A percentile compares a stretch with the other conserved stretches of the same genome.
phyloP scores from a whole-genome alignment of 2,113 vertebrate genomes.

The Redunca redunca region DNA sequence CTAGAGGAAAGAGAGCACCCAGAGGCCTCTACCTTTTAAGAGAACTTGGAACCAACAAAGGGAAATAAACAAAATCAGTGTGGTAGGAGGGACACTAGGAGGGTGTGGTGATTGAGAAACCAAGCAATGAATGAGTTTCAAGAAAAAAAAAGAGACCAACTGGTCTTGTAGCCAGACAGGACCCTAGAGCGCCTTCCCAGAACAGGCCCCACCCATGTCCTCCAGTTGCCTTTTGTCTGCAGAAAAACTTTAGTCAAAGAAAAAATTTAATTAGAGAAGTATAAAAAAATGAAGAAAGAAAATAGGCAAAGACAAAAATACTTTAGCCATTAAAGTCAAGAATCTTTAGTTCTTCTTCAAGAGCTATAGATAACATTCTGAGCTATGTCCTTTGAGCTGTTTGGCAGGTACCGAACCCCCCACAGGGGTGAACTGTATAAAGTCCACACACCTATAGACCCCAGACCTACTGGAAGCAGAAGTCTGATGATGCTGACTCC shows the following conservation, averaged over 20 bases:
- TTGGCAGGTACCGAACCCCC: not conserved
- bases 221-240: not conserved
- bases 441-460: rapidly evolving
- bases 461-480: not conserved
- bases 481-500: not conserved
- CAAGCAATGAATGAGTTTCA: not conserved
- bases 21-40: not conserved
- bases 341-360: not conserved
- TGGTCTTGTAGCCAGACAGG: too few species aligned
- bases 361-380: not conserved
- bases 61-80: not conserved
- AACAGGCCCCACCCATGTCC: not conserved
- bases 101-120: not conserved
- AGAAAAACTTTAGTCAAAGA: not conserved
- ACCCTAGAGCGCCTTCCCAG: not conserved
- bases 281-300: not conserved
- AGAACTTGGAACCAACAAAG: not conserved
- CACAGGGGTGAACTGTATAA: not conserved
- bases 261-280: not conserved
- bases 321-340: not conserved
- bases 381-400: not conserved
- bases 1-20: not conserved
- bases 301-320: not conserved
- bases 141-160: not conserved
- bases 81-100: not conserved